Evolutionary conservation across 2,797 vertebrate species (phyloP).

Genomic region (Macropodus opercularis): DNA sequence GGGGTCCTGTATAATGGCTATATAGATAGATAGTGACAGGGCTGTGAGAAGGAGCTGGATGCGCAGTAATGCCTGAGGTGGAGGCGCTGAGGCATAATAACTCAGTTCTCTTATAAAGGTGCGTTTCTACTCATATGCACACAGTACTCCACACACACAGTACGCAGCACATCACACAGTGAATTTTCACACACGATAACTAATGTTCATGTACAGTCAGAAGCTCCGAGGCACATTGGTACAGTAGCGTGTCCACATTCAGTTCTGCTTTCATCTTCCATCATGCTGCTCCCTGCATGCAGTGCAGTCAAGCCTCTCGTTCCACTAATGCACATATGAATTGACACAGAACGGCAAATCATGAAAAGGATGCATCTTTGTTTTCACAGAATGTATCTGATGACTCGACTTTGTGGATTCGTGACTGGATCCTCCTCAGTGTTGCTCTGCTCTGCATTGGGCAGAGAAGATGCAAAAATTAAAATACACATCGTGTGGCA

Average conservation of each 20-base stretch:
- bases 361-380: conserved; percentile 18
- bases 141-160: conserved; percentile 5
- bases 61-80: conserved; percentile 57
- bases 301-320: conserved; percentile 22
- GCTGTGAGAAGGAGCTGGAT: conserved; percentile 60
- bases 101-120: conserved; percentile 50
- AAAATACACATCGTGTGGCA: not conserved
- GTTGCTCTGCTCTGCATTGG: not conserved
- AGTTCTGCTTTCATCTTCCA: conserved; percentile 16
- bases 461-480: not conserved
- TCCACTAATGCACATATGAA: conserved; percentile 20
- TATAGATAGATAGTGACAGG: conserved; percentile 75
- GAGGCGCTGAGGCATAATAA: conserved; percentile 55
- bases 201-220: conserved; percentile 10
- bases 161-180: conserved; percentile 3
- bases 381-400: conserved; percentile 19
- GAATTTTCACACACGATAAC: conserved; percentile 20
- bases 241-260: not conserved
- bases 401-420: conserved; percentile 15
- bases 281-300: conserved; percentile 2
- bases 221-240: not conserved
- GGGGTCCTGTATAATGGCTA: conserved; percentile 60
- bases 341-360: conserved; percentile 20
- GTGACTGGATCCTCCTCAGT: conserved; percentile 26
- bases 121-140: conserved; percentile 42